Conservation (phyloP, 2,888 invertebrate genomes). For the Acrobasis suavella region DNA sequence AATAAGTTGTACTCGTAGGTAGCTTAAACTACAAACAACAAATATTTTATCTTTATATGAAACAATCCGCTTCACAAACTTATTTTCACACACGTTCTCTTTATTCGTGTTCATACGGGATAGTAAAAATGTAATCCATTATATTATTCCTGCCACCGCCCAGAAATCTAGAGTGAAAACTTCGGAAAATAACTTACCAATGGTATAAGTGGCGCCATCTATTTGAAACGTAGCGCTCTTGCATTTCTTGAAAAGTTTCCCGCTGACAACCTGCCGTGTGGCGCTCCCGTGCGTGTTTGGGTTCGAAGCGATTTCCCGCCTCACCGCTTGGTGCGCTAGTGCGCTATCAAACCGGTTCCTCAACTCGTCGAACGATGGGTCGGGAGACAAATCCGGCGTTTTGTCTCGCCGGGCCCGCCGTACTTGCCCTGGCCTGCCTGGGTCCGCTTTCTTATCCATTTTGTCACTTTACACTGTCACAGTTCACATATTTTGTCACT, state of each 20-base stretch:
- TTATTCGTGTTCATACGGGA: too few relatives aligned
- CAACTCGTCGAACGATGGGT: slow-evolving; percentile 72
- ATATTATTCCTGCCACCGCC: too few relatives aligned
- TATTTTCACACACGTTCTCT: too few relatives aligned
- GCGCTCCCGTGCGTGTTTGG: slow-evolving; percentile 78
- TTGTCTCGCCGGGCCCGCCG: slow-evolving; percentile 51
- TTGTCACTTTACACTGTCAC: slow-evolving; percentile 51
- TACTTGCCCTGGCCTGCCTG: slow-evolving; percentile 58
- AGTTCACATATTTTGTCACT: slow-evolving; percentile 37
- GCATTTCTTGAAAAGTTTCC: slow-evolving; percentile 89
- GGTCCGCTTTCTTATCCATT: slow-evolving; percentile 59
- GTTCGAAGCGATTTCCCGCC: slow-evolving; percentile 68
- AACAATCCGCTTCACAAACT: too few relatives aligned
- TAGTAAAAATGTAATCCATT: too few relatives aligned
- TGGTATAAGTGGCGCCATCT: slow-evolving; percentile 93
- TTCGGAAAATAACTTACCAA: slow-evolving; percentile 83
- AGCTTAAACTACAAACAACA: too few relatives aligned
- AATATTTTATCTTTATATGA: too few relatives aligned
- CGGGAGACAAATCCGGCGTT: slow-evolving; percentile 62
- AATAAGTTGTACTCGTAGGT: too few relatives aligned
- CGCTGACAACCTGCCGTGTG: slow-evolving; percentile 75
- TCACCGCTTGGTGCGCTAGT: slow-evolving; percentile 51
- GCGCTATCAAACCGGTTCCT: slow-evolving; percentile 73
- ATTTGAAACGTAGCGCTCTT: slow-evolving; percentile 94
- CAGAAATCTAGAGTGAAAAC: neutral